Percentiles rank a stretch among this genome's conserved stretches.
Conservation (phyloP, 2,797 vertebrate species). For the Mycteria americana region DNA sequence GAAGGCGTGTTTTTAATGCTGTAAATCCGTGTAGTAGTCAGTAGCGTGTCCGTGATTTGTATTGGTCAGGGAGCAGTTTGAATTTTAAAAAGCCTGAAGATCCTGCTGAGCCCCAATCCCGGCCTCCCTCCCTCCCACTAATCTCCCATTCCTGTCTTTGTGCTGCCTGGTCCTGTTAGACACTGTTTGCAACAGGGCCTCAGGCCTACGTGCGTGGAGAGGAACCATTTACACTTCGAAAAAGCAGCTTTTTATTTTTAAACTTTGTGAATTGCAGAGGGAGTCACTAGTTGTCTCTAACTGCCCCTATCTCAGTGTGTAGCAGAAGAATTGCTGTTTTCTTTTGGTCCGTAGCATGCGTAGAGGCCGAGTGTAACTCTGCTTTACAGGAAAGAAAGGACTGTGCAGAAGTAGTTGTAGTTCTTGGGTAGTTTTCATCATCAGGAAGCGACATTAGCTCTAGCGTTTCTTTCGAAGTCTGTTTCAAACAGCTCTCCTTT, state of each 20-base stretch:
- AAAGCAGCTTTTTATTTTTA: conserved; percentile 56
- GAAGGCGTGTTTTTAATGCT: conserved; percentile 78
- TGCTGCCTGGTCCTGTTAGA: conserved; percentile 84
- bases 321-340: conserved; percentile 24
- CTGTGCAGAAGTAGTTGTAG: conserved; percentile 56
- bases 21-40: conserved; percentile 79
- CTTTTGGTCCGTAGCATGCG: neutral
- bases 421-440: conserved; percentile 69
- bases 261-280: conserved; percentile 42
- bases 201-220: conserved; percentile 66
- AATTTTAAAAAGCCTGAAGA: conserved; percentile 83
- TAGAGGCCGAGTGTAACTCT: conserved; percentile 13
- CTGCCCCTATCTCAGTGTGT: conserved; percentile 15
- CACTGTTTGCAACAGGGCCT: conserved; percentile 77
- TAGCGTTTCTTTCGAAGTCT: neutral
- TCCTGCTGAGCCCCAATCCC: conserved; percentile 81
- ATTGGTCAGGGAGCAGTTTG: conserved; percentile 82
- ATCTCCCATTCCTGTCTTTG: conserved; percentile 85
- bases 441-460: conserved; percentile 55
- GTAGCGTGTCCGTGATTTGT: conserved; percentile 69
- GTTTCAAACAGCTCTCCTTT: neutral
- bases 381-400: conserved; percentile 51
- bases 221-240: conserved; percentile 50
- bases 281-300: conserved; percentile 10
- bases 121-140: conserved; percentile 77